Evolutionary conservation across 2,797 vertebrate species (phyloP), one percentile per base, ranked within the genome.

Genomic region (Glossophaga mutica): DNA sequence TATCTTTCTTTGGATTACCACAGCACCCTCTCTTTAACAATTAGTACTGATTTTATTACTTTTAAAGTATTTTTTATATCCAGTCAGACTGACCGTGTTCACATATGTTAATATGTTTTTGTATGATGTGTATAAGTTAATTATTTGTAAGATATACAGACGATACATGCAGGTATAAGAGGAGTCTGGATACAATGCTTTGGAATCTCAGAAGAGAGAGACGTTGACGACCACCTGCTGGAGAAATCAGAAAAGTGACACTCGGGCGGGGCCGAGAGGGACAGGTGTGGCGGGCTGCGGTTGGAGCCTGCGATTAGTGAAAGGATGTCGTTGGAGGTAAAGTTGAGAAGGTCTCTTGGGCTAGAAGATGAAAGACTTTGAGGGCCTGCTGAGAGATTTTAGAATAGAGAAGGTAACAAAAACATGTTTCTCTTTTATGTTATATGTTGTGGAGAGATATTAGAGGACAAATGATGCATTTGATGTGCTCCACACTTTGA

Each of bases 101-200:
- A 39, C 44, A 50, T 57, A 15, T 79, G 21, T 95, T 95, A 70
- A 76, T 77, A 32, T n/a, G 65, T 71, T 89, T 86, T 90, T 95
- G 5, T 52, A 29, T 83, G 68, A 42, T 84, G 37, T 84, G 1
- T 39, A 32, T 68, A 39, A 52, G 48, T 74, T 67, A 59, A n/a
- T 84, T 79, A 19, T 44, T 29, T 65, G 2, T 76, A n/a, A 94
- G 10, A 71, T 12, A 37, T 3, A 86, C 34, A 57, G 3, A 37
- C 15, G 8, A 46, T 19, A 19, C 26, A 34, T n/a, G 34, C 42
- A 79, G 39, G 21, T 22, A 42, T 46, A 79, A 29, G 14, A 91
- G 9, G 76, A 88, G 39, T 73, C 55, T n/a, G 37, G 32, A n/a
- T 94, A 87, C 91, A 94, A 50, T 85, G 74, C 44, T 77, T 89